Conservation (phyloP, 2,888 invertebrate genomes). For the Maniola hyperantus region DNA sequence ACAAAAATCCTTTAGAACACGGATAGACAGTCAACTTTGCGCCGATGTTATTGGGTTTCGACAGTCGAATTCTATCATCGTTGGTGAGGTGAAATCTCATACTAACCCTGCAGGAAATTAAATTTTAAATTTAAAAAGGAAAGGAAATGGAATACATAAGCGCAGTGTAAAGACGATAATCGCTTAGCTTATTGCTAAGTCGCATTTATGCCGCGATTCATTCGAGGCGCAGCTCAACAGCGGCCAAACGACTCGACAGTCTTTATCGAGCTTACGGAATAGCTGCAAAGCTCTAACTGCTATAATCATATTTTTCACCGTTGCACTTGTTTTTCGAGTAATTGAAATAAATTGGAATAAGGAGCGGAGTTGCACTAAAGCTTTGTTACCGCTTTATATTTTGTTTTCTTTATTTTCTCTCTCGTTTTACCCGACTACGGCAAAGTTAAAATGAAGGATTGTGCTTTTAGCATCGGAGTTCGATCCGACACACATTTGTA, state of each 20-base stretch:
- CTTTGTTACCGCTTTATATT: background rate
- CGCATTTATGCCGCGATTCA: conserved; percentile 32
- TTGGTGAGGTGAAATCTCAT: too few species aligned
- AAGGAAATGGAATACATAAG: conserved; percentile 27
- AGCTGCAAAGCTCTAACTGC: conserved; percentile 2
- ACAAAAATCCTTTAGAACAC: too few species aligned
- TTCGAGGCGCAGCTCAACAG: conserved; percentile 19
- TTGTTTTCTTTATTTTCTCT: background rate
- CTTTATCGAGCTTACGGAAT: conserved; percentile 18
- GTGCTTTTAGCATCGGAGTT: too few species aligned
- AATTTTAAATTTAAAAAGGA: conserved; percentile 24
- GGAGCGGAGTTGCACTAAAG: conserved; percentile 13
- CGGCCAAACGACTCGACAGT: background rate
- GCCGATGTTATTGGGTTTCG: too few species aligned
- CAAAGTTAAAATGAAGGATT: too few species aligned
- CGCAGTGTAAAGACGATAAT: conserved; percentile 41
- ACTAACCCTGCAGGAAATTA: conserved; percentile 23
- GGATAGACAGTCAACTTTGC: too few species aligned
- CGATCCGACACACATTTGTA: too few species aligned
- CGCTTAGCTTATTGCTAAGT: conserved; percentile 42
- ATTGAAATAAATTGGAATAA: conserved; percentile 34
- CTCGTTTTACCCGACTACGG: too few species aligned
- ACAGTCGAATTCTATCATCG: too few species aligned
- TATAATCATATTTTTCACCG: conserved; percentile 15
- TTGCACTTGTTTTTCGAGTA: conserved; percentile 38